A percentile compares a stretch with the other conserved stretches of the same genome.
These are phyloP conservation scores for Sylvia atricapilla DNA, from an alignment of 2,113 vertebrate species.

Conservation along the genomic window DNA sequence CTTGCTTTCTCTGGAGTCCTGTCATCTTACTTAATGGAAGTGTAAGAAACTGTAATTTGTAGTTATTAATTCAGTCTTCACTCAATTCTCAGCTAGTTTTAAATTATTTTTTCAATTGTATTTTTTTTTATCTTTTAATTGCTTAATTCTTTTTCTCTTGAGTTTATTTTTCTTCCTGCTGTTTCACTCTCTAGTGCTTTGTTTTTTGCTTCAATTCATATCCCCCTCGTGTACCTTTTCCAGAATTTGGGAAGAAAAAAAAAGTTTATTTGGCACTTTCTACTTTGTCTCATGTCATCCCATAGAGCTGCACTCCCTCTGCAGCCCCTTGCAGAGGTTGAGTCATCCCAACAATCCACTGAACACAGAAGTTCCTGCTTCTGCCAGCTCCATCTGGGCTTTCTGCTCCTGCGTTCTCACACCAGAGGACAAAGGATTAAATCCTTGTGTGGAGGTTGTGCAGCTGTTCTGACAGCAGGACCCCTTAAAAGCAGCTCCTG, in stretches of 20 bases:
- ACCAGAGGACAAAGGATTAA: neutral
- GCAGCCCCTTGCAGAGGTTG: constrained; percentile 7
- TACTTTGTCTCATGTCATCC: neutral
- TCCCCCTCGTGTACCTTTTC: neutral
- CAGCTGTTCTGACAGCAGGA: neutral
- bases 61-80: neutral
- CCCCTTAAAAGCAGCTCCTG: neutral
- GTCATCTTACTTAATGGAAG: neutral
- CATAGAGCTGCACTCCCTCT: neutral
- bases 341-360: neutral
- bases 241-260: neutral
- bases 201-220: neutral
- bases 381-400: neutral
- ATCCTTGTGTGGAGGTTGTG: neutral
- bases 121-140: neutral
- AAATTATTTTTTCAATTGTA: neutral
- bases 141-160: neutral
- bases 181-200: neutral
- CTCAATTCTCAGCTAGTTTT: neutral
- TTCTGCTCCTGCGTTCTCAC: neutral
- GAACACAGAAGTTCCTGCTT: neutral
- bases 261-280: neutral
- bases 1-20: neutral
- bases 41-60: neutral
- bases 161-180: neutral